These are phyloP conservation scores for Allacma fusca DNA, from an alignment of 2,888 invertebrate species.

Conservation along the genomic window DNA sequence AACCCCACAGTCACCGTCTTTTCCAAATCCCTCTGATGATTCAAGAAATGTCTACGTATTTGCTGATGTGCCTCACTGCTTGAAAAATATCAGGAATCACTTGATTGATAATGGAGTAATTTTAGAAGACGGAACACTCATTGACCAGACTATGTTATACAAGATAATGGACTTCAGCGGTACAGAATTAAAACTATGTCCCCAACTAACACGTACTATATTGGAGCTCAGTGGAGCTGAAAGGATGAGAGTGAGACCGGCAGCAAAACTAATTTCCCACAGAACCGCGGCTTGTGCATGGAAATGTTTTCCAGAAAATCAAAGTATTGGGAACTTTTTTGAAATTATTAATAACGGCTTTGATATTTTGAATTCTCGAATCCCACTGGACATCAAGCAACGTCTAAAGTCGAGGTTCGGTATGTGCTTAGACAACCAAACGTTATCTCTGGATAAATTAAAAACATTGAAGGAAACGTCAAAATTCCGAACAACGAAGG, in stretches of 20 bases:
- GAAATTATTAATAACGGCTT: conserved; percentile 36
- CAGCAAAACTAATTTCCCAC: conserved; percentile 34
- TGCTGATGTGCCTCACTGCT: conserved; percentile 54
- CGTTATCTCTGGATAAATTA: background rate
- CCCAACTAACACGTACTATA: background rate
- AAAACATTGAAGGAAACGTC: background rate
- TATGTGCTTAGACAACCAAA: background rate
- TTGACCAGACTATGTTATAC: conserved; percentile 33
- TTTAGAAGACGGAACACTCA: conserved; percentile 30
- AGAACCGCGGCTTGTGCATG: conserved; percentile 7
- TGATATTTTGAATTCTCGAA: conserved; percentile 30
- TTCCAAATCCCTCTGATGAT: conserved; percentile 46
- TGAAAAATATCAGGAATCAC: conserved; percentile 55
- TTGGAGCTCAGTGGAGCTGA: too few relatives aligned
- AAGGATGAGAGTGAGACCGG: too few relatives aligned
- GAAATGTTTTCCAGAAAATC: conserved; percentile 3
- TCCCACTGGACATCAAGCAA: conserved; percentile 6
- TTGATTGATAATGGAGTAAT: conserved; percentile 50
- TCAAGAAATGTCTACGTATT: conserved; percentile 47
- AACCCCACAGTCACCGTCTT: too few relatives aligned
- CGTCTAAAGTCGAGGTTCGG: conserved; percentile 32
- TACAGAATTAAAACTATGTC: conserved; percentile 26
- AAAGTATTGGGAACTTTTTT: conserved; percentile 13
- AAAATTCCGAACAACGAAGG: conserved; percentile 21
- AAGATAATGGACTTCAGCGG: conserved; percentile 20